Percentiles rank a stretch among this genome's conserved stretches.
These are phyloP conservation scores for Sander lucioperca DNA, from an alignment of 2,113 vertebrate species.

Conservation along the genomic window DNA sequence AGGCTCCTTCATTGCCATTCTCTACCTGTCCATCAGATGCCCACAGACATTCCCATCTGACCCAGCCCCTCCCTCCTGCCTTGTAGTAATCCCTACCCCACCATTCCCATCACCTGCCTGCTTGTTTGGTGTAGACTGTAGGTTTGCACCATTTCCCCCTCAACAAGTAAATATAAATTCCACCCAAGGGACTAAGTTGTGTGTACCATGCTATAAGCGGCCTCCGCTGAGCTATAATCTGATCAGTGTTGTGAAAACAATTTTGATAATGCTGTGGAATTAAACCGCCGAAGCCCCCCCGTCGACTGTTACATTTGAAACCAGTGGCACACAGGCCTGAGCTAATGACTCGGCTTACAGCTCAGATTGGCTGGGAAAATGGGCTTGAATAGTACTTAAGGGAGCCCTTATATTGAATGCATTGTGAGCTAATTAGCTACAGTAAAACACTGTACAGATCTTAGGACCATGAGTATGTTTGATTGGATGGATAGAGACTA, in stretches of 20 bases:
- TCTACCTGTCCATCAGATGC: too few species aligned
- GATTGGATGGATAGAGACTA: conserved; percentile 13
- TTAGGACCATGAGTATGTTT: conserved; percentile 12
- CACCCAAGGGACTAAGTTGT: conserved; percentile 66
- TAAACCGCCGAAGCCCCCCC: conserved; percentile 80
- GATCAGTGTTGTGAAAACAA: conserved; percentile 87
- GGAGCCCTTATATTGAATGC: conserved; percentile 78
- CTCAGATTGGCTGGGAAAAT: conserved; percentile 79
- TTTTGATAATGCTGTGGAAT: conserved; percentile 85
- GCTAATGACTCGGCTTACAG: conserved; percentile 83
- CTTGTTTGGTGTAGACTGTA: not conserved
- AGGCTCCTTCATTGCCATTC: too few species aligned
- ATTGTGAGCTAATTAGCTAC: conserved; percentile 78
- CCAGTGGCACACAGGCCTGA: conserved; percentile 74
- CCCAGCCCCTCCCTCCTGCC: too few species aligned
- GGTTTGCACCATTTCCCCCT: conserved; percentile 4
- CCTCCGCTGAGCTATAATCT: conserved; percentile 86
- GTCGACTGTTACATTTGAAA: conserved; percentile 81
- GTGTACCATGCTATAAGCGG: conserved; percentile 72
- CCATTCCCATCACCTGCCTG: too few species aligned
- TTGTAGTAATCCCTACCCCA: too few species aligned
- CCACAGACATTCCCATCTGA: too few species aligned
- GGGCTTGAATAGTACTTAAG: conserved; percentile 83
- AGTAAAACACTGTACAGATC: conserved; percentile 70
- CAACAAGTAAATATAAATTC: conserved; percentile 61